Evolutionary conservation across 2,113 vertebrate genomes (phyloP).

Genomic region (Lampris megalopsis): DNA sequence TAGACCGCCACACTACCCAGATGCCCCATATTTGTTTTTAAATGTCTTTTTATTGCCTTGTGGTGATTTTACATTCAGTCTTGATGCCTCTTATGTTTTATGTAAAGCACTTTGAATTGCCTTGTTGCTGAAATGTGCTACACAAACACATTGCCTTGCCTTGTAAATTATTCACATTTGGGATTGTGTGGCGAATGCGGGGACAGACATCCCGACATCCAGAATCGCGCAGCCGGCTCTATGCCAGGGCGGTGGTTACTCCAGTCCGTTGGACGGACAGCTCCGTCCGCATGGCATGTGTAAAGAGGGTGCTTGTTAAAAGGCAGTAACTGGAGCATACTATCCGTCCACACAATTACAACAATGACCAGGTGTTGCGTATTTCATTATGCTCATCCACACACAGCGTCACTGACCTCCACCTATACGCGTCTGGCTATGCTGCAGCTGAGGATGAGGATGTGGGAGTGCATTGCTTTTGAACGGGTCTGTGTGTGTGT

Average conservation of each 20-base stretch:
- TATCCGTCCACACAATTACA: neutral
- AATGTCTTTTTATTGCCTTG: too few relatives aligned
- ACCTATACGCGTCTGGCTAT: neutral
- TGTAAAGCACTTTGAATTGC: too few relatives aligned
- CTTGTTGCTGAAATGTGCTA: too few relatives aligned
- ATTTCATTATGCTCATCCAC: slow-evolving; percentile 31
- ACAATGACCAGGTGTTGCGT: slow-evolving; percentile 6
- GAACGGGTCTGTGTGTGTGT: neutral
- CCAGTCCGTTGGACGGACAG: neutral
- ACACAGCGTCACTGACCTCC: slow-evolving; percentile 6
- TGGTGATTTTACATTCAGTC: too few relatives aligned
- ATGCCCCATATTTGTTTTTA: too few relatives aligned
- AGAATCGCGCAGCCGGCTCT: neutral
- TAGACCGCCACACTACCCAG: too few relatives aligned
- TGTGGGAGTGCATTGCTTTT: neutral
- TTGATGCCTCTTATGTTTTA: too few relatives aligned
- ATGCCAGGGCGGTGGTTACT: neutral
- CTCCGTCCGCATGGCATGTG: neutral
- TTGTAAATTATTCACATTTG: too few relatives aligned
- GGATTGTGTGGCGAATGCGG: too few relatives aligned
- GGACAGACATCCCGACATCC: neutral
- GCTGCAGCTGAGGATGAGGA: slow-evolving; percentile 11
- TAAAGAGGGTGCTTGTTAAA: neutral
- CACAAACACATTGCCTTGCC: too few relatives aligned
- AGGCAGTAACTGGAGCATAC: neutral